Conservation (phyloP, 2,797 vertebrate genomes). For the Pipistrellus kuhlii region DNA sequence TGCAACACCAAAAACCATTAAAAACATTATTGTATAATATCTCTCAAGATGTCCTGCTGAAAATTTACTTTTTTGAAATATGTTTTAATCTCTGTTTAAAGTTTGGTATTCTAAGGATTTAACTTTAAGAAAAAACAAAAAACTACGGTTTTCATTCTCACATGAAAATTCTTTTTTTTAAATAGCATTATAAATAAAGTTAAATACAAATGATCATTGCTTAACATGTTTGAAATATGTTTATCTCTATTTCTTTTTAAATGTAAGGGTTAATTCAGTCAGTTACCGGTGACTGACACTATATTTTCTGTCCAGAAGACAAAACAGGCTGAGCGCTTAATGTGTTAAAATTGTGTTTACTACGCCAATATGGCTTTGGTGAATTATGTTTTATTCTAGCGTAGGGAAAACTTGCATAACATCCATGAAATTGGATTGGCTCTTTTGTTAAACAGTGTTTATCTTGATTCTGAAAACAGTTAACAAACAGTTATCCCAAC, state of each 20-base stretch:
- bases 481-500: neutral
- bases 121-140: conserved; percentile 23
- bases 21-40: conserved; percentile 49
- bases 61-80: conserved; percentile 70
- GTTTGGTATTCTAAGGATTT: conserved; percentile 62
- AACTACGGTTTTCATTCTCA: conserved; percentile 41
- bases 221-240: no score
- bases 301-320: no score
- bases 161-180: conserved; percentile 29
- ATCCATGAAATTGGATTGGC: conserved; percentile 8
- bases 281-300: no score
- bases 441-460: conserved; percentile 46
- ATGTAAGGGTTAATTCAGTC: no score
- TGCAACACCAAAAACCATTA: neutral
- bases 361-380: conserved; percentile 56
- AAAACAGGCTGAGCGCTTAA: no score
- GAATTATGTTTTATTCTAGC: conserved; percentile 68
- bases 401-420: conserved; percentile 66
- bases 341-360: conserved; percentile 65
- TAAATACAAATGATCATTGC: conserved; percentile 68
- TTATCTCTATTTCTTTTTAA: no score
- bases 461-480: conserved; percentile 43
- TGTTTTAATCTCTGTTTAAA: conserved; percentile 75
- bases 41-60: conserved; percentile 52
- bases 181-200: conserved; percentile 72